Percentiles rank a stretch among this genome's conserved stretches.
These are phyloP conservation scores for Helostoma temminkii DNA, from an alignment of 2,797 vertebrate species.

Conservation along the genomic window DNA sequence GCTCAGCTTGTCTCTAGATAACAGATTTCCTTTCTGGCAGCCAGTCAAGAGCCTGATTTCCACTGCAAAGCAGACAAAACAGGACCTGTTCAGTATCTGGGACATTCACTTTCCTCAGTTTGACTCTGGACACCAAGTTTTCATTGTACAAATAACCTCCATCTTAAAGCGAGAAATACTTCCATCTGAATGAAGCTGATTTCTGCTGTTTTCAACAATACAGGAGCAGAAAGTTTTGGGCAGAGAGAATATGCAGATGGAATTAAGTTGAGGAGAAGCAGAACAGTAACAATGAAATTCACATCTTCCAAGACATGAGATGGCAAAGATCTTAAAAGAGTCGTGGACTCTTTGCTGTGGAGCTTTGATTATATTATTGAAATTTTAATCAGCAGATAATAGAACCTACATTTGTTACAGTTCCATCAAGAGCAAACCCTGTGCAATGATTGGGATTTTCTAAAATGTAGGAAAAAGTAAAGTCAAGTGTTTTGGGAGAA, in stretches of 20 bases:
- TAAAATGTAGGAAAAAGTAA: too few relatives aligned
- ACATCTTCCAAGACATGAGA: too few relatives aligned
- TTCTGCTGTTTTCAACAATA: background rate
- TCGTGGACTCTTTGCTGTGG: too few relatives aligned
- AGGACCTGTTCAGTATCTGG: background rate
- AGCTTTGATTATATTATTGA: too few relatives aligned
- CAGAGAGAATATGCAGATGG: background rate
- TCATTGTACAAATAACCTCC: constrained; percentile 1
- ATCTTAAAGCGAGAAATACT: constrained; percentile 13
- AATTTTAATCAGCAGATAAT: too few relatives aligned
- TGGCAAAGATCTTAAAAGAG: too few relatives aligned
- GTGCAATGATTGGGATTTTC: too few relatives aligned
- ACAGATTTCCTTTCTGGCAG: constrained; percentile 70
- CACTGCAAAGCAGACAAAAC: constrained; percentile 18
- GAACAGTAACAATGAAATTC: background rate
- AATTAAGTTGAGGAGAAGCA: background rate
- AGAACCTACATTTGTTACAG: too few relatives aligned
- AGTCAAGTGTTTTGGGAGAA: too few relatives aligned
- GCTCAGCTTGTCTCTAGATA: constrained; percentile 52
- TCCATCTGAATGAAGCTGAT: background rate
- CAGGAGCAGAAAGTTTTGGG: too few relatives aligned
- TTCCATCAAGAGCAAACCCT: too few relatives aligned
- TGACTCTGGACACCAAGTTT: background rate
- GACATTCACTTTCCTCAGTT: background rate
- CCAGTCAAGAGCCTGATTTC: constrained; percentile 50